phyloP scores from a whole-genome alignment of 2,113 vertebrate species.

The Acrocephalus kingi region DNA sequence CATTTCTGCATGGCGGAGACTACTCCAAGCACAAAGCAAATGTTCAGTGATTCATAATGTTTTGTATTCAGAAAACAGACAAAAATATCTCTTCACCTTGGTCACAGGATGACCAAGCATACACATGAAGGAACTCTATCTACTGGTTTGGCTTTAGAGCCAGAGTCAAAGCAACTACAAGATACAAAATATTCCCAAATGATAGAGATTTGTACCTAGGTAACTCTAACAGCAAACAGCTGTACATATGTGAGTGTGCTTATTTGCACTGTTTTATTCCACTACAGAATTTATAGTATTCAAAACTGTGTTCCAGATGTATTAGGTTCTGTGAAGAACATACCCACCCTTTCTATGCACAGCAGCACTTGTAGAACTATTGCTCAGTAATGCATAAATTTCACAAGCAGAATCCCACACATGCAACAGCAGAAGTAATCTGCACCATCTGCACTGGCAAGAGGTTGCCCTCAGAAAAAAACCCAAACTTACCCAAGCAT shows the following conservation, averaged over 20 bases:
- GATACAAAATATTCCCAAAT: background rate
- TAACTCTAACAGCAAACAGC: background rate
- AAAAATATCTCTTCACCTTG: background rate
- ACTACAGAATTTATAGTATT: background rate
- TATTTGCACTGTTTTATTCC: background rate
- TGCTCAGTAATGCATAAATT: background rate
- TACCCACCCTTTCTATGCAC: background rate
- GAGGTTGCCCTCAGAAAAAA: background rate
- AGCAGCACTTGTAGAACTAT: background rate
- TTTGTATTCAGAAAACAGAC: background rate
- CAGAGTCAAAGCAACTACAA: background rate
- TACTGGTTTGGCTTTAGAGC: background rate
- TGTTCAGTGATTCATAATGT: background rate
- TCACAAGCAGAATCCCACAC: background rate
- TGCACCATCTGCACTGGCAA: background rate
- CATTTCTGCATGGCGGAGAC: background rate
- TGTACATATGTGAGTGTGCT: accelerated
- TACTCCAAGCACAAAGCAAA: background rate
- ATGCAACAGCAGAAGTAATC: background rate
- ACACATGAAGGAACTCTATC: background rate
- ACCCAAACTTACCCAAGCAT: background rate
- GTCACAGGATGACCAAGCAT: background rate
- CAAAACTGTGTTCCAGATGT: background rate
- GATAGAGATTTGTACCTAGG: background rate
- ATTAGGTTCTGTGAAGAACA: background rate